Conservation (phyloP, 2,113 vertebrate genomes). For the Sinocyclocheilus grahami region DNA sequence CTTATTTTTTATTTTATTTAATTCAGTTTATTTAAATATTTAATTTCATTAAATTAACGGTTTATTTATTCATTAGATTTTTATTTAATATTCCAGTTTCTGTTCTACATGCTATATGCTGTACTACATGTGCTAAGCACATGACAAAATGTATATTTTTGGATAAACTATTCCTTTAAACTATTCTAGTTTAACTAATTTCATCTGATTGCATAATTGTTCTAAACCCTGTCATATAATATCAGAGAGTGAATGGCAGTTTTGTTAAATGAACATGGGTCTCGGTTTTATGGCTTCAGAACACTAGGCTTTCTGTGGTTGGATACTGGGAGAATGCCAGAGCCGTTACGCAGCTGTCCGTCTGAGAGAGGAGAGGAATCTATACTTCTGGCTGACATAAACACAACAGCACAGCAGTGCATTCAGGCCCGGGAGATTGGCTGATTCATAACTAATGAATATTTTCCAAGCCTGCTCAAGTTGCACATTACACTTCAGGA, state of each 20-base stretch:
- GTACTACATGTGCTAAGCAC: too few relatives aligned
- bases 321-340: conserved; percentile 65
- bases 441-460: conserved; percentile 71
- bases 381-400: conserved; percentile 65
- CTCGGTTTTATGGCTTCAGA: conserved; percentile 27
- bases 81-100: too few relatives aligned
- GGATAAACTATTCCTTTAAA: neutral
- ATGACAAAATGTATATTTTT: too few relatives aligned
- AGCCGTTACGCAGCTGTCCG: conserved; percentile 69
- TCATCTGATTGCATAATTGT: neutral
- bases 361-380: conserved; percentile 64
- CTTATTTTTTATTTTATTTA: too few relatives aligned
- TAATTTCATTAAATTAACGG: too few relatives aligned
- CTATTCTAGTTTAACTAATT: neutral
- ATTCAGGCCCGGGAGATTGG: conserved; percentile 31
- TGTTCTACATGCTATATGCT: too few relatives aligned
- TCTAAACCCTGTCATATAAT: conserved; percentile 53
- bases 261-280: conserved; percentile 35
- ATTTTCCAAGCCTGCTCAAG: conserved; percentile 55
- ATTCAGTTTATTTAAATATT: too few relatives aligned
- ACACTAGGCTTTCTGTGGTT: conserved; percentile 33
- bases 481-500: conserved; percentile 11
- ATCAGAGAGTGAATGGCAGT: conserved; percentile 40
- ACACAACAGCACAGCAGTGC: conserved; percentile 58
- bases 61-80: too few relatives aligned